These are phyloP conservation scores for Acestrorhynchus altus DNA, from an alignment of 2,797 vertebrate genomes.

Conservation along the genomic window DNA sequence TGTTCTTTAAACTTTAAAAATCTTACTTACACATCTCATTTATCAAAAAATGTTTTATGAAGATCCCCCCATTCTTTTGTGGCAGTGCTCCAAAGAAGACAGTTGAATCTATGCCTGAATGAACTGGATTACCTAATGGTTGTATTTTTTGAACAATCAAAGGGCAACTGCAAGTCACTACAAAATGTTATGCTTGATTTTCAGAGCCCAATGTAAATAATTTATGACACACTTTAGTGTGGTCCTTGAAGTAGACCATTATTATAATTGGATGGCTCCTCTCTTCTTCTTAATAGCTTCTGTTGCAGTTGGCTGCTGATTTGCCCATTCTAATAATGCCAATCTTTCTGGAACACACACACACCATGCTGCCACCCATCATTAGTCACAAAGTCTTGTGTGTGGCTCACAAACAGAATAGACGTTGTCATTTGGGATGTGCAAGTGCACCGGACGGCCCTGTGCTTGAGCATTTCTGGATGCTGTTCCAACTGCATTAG, in stretches of 20 bases:
- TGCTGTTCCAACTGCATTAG: constrained; percentile 64
- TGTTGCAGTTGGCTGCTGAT: constrained; percentile 44
- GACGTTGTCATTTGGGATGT: constrained; percentile 49
- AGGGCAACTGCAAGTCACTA: background rate
- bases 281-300: constrained; percentile 44
- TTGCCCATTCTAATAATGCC: constrained; percentile 42
- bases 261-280: constrained; percentile 21
- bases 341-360: constrained; percentile 46
- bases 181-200: background rate
- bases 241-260: constrained; percentile 27
- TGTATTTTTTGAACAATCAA: background rate
- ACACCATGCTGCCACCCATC: constrained; percentile 50
- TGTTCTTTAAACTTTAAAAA: too few species aligned
- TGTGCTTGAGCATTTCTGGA: constrained; percentile 64
- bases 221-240: constrained; percentile 21
- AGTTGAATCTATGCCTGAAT: background rate
- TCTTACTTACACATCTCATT: too few species aligned
- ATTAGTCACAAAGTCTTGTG: constrained; percentile 55
- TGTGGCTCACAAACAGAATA: constrained; percentile 53
- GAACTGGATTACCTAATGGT: background rate
- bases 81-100: background rate
- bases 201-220: constrained; percentile 6
- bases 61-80: background rate
- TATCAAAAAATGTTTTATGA: too few species aligned
- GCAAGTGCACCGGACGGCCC: constrained; percentile 23